phyloP scores from a whole-genome alignment of 2,797 vertebrate genomes.

The Yasuhikotakia modesta region DNA sequence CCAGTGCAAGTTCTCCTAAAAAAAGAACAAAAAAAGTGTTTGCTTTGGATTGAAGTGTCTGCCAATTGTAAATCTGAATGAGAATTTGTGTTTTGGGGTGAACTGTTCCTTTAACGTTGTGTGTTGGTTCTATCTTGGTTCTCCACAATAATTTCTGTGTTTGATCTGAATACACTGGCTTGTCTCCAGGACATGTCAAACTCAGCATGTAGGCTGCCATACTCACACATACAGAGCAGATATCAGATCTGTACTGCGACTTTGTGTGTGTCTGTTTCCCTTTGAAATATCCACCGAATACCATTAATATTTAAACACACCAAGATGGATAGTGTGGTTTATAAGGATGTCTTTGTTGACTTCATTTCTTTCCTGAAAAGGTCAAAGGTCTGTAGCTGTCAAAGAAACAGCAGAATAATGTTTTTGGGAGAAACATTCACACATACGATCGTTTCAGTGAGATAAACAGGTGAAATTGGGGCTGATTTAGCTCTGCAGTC shows the following conservation, averaged over 20 bases:
- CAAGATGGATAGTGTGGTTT: conserved; percentile 5
- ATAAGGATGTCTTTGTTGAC: neutral
- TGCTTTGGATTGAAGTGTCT: no score
- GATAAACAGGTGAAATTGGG: no score
- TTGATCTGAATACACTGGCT: conserved; percentile 35
- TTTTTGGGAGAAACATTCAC: no score
- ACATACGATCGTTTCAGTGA: no score
- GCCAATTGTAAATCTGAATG: no score
- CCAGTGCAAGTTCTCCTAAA: no score
- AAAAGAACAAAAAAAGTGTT: no score
- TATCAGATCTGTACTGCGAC: conserved; percentile 35
- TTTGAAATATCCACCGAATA: conserved; percentile 25
- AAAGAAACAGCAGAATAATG: neutral
- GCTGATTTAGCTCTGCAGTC: no score
- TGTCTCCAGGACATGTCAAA: conserved; percentile 29
- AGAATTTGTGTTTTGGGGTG: neutral
- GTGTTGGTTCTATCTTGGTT: conserved; percentile 20
- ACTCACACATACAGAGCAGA: conserved; percentile 9
- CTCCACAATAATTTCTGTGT: conserved; percentile 12
- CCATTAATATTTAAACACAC: conserved; percentile 31
- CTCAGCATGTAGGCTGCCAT: conserved; percentile 39
- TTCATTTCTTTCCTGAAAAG: conserved; percentile 1
- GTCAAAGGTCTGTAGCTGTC: neutral
- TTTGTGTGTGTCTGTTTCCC: conserved; percentile 12
- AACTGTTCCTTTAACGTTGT: neutral